Conservation (phyloP, 2,797 vertebrate genomes). For the Hoplostethus mediterraneus region DNA sequence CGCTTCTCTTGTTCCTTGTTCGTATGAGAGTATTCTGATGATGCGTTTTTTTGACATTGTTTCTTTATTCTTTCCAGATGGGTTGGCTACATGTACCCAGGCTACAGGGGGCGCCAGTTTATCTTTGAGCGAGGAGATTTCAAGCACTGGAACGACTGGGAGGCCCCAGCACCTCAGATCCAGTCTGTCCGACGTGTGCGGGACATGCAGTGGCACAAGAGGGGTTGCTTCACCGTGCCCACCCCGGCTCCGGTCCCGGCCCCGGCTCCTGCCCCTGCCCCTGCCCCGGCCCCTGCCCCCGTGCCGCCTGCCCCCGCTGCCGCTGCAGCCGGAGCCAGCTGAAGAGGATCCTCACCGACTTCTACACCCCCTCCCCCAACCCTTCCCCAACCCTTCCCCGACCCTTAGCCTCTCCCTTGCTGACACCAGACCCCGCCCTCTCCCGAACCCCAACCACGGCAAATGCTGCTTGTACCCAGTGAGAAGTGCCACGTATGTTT, state of each 20-base stretch:
- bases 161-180: constrained; percentile 89
- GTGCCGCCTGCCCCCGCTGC: constrained; percentile 72
- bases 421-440: constrained; percentile 60
- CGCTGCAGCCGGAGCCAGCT: constrained; percentile 84
- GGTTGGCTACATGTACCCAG: constrained; percentile 94
- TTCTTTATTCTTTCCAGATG: constrained; percentile 81
- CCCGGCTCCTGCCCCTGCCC: constrained; percentile 76
- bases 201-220: constrained; percentile 96
- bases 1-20: neutral
- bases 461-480: constrained; percentile 65
- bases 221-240: constrained; percentile 83
- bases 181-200: constrained; percentile 92
- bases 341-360: constrained; percentile 68
- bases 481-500: constrained; percentile 75
- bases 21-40: neutral
- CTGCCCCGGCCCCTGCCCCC: constrained; percentile 19
- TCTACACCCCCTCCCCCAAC: neutral
- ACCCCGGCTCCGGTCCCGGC: constrained; percentile 70
- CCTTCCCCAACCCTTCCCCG: constrained; percentile 5
- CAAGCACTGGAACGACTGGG: constrained; percentile 96
- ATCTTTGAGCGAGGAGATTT: constrained; percentile 92
- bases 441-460: constrained; percentile 63
- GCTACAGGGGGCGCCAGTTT: constrained; percentile 93
- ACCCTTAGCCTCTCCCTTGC: constrained; percentile 27
- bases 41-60: neutral